Evolutionary conservation across 2,797 vertebrate genomes (phyloP).

Genomic region (Mastacembelus armatus): DNA sequence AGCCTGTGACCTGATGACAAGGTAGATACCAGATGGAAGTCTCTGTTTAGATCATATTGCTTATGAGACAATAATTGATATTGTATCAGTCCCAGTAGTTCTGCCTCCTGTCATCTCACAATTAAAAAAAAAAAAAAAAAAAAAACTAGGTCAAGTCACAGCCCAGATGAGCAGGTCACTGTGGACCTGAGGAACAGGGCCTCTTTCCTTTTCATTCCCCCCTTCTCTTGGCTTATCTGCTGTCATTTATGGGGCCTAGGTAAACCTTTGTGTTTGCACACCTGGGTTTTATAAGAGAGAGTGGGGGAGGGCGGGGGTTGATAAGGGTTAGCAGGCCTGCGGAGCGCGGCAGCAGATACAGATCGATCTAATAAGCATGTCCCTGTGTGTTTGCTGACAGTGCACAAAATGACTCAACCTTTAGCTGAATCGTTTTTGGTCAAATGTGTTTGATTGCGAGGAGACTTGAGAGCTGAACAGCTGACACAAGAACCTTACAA

Average conservation of each 20-base stretch:
- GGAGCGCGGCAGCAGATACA: slow-evolving; percentile 45
- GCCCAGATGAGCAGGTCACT: slow-evolving; percentile 44
- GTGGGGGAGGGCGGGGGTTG: slow-evolving; percentile 19
- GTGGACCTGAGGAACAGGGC: slow-evolving; percentile 32
- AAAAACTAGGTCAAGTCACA: slow-evolving; percentile 40
- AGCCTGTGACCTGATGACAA: slow-evolving; percentile 7
- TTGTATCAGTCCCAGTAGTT: slow-evolving; percentile 1
- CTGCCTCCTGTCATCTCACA: slow-evolving; percentile 10
- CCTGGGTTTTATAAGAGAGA: slow-evolving; percentile 72
- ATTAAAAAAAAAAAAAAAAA: slow-evolving; percentile 37
- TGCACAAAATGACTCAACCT: slow-evolving; percentile 58
- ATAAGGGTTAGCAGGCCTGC: slow-evolving; percentile 57
- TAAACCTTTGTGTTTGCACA: slow-evolving; percentile 78
- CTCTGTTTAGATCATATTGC: no score
- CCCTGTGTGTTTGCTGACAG: slow-evolving; percentile 61
- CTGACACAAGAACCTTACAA: slow-evolving; percentile 37
- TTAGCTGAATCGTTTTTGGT: slow-evolving; percentile 34
- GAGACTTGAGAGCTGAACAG: slow-evolving; percentile 22
- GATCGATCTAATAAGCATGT: slow-evolving; percentile 43
- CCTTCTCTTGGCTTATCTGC: slow-evolving; percentile 59
- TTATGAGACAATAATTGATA: slow-evolving; percentile 2
- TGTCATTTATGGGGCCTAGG: slow-evolving; percentile 68
- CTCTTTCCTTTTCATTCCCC: slow-evolving; percentile 48
- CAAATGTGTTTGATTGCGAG: slow-evolving; percentile 36
- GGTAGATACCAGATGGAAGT: slow-evolving; percentile 1